Evolutionary conservation across 2,888 invertebrate species (phyloP), one percentile per base, ranked within the genome.

Genomic region (Epirrhoe alternata): DNA sequence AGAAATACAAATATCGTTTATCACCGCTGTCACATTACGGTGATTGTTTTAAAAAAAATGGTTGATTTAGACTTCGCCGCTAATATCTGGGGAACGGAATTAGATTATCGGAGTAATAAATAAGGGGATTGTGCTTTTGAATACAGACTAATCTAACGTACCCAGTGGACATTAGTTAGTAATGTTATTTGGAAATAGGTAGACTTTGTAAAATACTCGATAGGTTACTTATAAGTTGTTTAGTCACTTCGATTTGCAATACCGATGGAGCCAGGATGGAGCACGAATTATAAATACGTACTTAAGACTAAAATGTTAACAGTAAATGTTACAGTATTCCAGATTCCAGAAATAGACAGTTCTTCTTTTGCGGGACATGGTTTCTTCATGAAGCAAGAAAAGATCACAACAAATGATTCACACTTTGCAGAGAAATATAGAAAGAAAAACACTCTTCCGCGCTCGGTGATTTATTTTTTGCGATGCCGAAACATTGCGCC

Each of bases 381-480:
- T 7, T 47, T 16, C 47, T 47, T 12, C 47, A 6, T 47, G 14
- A 12, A 59, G 4, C 42, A 47, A 12, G 50, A 66, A 57, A 59
- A 62, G 24, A 56, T 50, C 54, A 50, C 24, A 10, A 45, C 54
- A 62, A 62, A 62, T 49, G 30, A 31, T 60, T 57, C 33, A 49
- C n/a, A 49, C 58, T 53, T 61, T 42, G 52, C 54, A 62, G 53
- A 69, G 61, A 53, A 52, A 66, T 61, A 66, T 61, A 60, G 49
- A 61, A 65, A 64, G 61, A 55, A 65, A 67, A 64, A 66, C 54
- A 58, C 47, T 5, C 42, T 61, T 50, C 54, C 65, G 65, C 62
- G 59, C 62, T 65, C 49, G 52, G 56, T 63, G 69, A 69, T 69
- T 63, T 69, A 69, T 69, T 69, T 66, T 66, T 69, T 66, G 62